These are phyloP conservation scores for Emys orbicularis DNA, from an alignment of 2,797 vertebrate genomes.

Conservation along the genomic window DNA sequence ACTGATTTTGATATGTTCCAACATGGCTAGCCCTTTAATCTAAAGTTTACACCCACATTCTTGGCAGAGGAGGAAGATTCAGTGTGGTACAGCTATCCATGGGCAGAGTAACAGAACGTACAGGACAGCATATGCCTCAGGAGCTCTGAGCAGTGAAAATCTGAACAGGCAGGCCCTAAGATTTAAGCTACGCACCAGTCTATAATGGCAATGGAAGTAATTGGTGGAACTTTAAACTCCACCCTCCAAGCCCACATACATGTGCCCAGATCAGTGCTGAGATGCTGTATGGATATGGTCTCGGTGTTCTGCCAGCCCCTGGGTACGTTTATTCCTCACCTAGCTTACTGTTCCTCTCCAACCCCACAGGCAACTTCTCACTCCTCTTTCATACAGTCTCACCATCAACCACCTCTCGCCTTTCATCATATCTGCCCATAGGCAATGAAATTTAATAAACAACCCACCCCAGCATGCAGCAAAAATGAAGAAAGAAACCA, in stretches of 20 bases:
- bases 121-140: conserved; percentile 19
- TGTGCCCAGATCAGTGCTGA: not conserved
- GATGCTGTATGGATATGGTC: not conserved
- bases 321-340: not conserved
- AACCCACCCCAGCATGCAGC: not conserved
- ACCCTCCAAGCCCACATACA: not conserved
- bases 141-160: not conserved
- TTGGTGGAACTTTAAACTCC: not conserved
- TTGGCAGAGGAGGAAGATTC: conserved; percentile 52
- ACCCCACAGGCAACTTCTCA: not conserved
- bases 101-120: conserved; percentile 8
- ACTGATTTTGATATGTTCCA: conserved; percentile 59
- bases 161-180: not conserved
- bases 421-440: not conserved
- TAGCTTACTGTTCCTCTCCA: not conserved
- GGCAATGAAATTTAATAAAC: not conserved
- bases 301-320: not conserved
- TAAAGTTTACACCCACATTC: conserved; percentile 56
- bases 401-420: not conserved
- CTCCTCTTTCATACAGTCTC: not conserved
- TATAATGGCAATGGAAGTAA: not conserved
- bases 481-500: not conserved
- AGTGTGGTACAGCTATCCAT: not conserved
- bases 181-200: not conserved
- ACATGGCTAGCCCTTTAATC: conserved; percentile 14